phyloP scores from a whole-genome alignment of 2,113 vertebrate genomes.

The Barbus barbus region DNA sequence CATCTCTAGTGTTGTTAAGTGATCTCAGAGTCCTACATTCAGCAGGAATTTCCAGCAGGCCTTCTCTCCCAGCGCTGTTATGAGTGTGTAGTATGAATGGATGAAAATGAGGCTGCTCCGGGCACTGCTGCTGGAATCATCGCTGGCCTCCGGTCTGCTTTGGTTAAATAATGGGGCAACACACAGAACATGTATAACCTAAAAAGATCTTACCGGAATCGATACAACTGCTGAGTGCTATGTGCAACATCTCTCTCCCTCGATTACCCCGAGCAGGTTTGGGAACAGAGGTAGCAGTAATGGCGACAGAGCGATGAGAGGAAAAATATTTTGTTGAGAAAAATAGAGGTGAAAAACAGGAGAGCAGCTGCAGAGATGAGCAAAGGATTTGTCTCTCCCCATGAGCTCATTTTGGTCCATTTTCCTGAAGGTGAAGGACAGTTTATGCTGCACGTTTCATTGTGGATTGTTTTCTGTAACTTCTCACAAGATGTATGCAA shows the following conservation, averaged over 20 bases:
- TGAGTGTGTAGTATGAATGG: background rate
- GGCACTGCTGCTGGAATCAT: background rate
- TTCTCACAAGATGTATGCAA: too few relatives aligned
- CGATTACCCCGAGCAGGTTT: background rate
- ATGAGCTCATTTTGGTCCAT: too few relatives aligned
- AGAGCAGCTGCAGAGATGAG: background rate
- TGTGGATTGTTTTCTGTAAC: too few relatives aligned
- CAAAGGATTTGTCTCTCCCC: background rate
- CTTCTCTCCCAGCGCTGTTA: background rate
- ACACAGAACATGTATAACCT: background rate
- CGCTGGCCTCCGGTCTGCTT: background rate
- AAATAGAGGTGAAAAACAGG: background rate
- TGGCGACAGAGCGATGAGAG: background rate
- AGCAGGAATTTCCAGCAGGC: background rate
- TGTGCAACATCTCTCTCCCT: background rate
- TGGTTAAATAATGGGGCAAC: background rate
- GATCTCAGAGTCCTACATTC: background rate
- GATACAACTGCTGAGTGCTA: conserved; percentile 23
- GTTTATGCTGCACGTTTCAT: too few relatives aligned
- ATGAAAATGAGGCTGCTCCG: conserved; percentile 1
- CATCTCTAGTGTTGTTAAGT: background rate
- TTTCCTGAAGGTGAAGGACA: too few relatives aligned
- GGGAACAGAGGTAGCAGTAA: background rate
- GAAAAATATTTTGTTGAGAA: background rate
- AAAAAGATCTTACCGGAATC: conserved; percentile 13